Evolutionary conservation across 2,888 invertebrate genomes (phyloP).

Genomic region (Drosophila kuntzei): DNA sequence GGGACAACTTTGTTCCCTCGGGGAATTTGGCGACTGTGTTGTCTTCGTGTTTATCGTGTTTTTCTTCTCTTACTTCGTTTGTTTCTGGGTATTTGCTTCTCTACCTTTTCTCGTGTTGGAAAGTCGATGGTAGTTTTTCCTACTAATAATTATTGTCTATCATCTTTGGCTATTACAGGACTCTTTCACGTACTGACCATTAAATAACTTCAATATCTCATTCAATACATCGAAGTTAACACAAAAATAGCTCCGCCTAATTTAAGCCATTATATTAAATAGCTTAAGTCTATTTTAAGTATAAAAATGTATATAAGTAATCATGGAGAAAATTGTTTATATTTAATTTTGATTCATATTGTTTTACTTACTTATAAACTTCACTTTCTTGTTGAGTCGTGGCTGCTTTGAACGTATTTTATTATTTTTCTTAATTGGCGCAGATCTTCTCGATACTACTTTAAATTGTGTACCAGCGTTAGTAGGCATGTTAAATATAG

Average conservation of each 20-base stretch:
- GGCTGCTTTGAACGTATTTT: constrained; percentile 94
- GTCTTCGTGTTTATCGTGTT: constrained; percentile 23
- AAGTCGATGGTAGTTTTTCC: constrained; percentile 20
- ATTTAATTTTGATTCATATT: constrained; percentile 11
- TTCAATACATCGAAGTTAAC: neutral
- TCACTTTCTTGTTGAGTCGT: constrained; percentile 90
- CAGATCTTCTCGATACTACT: constrained; percentile 86
- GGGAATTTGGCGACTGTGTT: constrained; percentile 37
- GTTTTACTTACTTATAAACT: constrained; percentile 94
- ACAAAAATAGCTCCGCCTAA: neutral
- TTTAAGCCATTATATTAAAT: neutral
- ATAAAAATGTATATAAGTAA: neutral
- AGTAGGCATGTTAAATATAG: constrained; percentile 44
- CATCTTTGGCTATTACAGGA: constrained; percentile 16
- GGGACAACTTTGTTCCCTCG: constrained; percentile 22
- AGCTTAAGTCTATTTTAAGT: neutral
- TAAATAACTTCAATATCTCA: constrained; percentile 47
- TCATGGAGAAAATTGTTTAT: neutral
- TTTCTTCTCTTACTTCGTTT: constrained; percentile 13
- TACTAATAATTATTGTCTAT: constrained; percentile 19
- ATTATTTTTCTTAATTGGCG: constrained; percentile 92
- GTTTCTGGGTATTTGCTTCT: constrained; percentile 12
- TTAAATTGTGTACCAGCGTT: constrained; percentile 16
- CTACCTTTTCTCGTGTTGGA: constrained; percentile 1
- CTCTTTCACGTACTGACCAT: constrained; percentile 55